These are phyloP conservation scores for Gallinago nigripennis DNA, from an alignment of 2,797 vertebrate genomes.

Conservation along the genomic window DNA sequence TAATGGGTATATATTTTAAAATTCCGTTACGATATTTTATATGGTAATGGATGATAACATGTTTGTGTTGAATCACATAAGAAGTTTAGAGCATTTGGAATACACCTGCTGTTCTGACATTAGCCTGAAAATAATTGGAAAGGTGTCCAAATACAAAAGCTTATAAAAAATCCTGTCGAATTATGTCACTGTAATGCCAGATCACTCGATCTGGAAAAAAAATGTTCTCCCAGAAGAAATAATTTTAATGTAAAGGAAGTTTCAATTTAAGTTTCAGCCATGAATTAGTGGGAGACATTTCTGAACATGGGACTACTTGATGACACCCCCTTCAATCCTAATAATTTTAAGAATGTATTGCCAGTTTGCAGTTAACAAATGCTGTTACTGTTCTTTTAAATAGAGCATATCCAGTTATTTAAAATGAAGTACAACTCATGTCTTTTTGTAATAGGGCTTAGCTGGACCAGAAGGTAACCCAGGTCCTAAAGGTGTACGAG, in stretches of 20 bases:
- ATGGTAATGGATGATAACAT: not conserved
- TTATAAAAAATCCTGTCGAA: not conserved
- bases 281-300: not conserved
- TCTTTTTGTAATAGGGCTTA: conserved; percentile 83
- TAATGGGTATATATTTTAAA: not conserved
- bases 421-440: conserved; percentile 1
- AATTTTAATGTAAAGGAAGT: not conserved
- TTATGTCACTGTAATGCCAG: not conserved
- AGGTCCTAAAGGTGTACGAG: conserved; percentile 92
- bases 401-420: not conserved
- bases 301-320: not conserved
- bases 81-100: not conserved
- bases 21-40: not conserved
- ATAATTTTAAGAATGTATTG: not conserved
- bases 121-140: not conserved
- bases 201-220: not conserved
- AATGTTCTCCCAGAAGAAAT: not conserved
- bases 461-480: conserved; percentile 93
- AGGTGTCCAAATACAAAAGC: not conserved
- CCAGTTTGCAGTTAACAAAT: not conserved
- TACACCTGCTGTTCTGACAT: not conserved
- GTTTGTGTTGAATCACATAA: not conserved
- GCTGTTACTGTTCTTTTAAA: not conserved
- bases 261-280: not conserved
- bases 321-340: not conserved